Evolutionary conservation across 1,140 invertebrate species (phyloP).

Genomic region (Acromyrmex charruanus): DNA sequence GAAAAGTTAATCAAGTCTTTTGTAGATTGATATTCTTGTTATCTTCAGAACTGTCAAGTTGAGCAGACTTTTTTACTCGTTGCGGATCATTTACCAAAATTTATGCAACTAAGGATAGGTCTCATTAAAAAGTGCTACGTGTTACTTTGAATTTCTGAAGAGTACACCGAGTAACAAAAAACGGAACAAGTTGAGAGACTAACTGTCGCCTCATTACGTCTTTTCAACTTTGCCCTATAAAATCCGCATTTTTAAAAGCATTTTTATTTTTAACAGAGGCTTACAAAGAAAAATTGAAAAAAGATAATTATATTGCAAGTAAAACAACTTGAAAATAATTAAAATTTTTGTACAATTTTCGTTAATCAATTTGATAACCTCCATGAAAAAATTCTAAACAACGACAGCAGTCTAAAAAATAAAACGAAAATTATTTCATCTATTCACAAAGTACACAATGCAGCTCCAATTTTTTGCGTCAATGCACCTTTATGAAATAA

Average conservation of each 20-base stretch:
- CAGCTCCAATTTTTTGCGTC: not conserved
- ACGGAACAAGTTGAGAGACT: slow-evolving; percentile 3
- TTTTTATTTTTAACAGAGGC: not conserved
- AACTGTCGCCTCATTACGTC: not conserved
- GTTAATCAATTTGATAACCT: no score
- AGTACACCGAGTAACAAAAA: slow-evolving; percentile 37
- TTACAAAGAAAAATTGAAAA: not conserved
- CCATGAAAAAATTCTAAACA: not conserved
- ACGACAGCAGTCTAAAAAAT: not conserved
- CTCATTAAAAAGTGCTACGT: slow-evolving; percentile 59
- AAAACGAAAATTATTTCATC: slow-evolving; percentile 13
- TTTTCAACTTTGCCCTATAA: not conserved
- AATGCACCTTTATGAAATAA: not conserved
- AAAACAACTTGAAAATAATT: not conserved
- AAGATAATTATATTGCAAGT: not conserved
- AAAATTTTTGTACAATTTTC: not conserved
- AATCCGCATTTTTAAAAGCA: slow-evolving; percentile 3
- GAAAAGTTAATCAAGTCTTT: not conserved
- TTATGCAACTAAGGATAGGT: slow-evolving; percentile 24
- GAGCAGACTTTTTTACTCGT: not conserved
- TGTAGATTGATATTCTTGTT: slow-evolving; percentile 1
- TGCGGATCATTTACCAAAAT: slow-evolving; percentile 53
- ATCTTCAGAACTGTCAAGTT: not conserved
- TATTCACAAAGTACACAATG: not conserved
- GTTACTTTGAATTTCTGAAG: slow-evolving; percentile 50